Percentiles rank a stretch among this genome's conserved stretches.
Evolutionary conservation across 1,140 invertebrate species (phyloP).

Genomic region (Leguminivora glycinivorella): DNA sequence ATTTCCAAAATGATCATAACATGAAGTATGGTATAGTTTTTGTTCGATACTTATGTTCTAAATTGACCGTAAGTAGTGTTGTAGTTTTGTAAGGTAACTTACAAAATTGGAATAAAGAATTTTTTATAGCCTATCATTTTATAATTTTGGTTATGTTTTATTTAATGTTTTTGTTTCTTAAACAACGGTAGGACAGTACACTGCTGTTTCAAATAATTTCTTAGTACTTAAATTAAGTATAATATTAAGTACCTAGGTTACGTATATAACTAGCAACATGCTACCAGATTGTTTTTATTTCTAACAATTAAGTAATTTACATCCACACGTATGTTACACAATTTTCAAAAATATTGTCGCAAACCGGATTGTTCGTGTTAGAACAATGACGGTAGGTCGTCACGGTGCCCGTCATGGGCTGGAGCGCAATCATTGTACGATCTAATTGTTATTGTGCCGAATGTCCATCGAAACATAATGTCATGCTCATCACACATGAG

Average conservation of each 20-base stretch:
- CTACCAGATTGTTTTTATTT: not conserved
- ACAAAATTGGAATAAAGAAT: not conserved
- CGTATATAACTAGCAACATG: not conserved
- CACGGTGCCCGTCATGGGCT: conserved; percentile 63
- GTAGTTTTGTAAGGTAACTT: conserved; percentile 13
- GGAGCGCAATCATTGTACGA: conserved; percentile 65
- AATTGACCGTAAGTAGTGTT: conserved; percentile 27
- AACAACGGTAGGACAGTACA: too few species aligned
- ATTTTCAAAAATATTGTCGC: conserved; percentile 28
- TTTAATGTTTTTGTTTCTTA: too few species aligned
- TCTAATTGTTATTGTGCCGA: conserved; percentile 59
- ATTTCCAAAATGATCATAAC: not conserved
- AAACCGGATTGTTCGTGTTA: conserved; percentile 48
- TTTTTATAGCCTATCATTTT: not conserved
- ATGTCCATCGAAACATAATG: conserved; percentile 43
- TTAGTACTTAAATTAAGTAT: too few species aligned
- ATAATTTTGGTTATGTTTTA: too few species aligned
- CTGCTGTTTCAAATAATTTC: too few species aligned
- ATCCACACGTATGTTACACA: conserved; percentile 2
- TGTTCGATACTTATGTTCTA: conserved; percentile 23
- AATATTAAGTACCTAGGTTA: too few species aligned
- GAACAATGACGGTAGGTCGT: conserved; percentile 59
- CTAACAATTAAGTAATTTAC: not conserved
- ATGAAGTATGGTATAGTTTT: not conserved
- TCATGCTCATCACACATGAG: conserved; percentile 17